Evolutionary conservation across 2,888 invertebrate genomes (phyloP), one percentile per base, ranked within the genome.

Genomic region (Pseudococcus longispinus): DNA sequence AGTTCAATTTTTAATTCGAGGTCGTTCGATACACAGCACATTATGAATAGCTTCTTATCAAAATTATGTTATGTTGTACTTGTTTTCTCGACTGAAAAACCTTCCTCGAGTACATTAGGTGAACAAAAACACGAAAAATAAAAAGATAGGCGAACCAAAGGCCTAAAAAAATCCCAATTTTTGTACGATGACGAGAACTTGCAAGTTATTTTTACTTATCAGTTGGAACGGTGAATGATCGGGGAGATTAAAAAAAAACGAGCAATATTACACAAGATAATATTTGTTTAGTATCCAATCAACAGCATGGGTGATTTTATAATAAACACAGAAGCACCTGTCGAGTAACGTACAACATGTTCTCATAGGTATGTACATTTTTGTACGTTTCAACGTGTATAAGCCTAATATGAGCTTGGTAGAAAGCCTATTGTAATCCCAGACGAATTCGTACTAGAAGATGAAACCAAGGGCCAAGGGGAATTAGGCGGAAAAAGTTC

Each of bases 1-100:
- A 60, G 23, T 60, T 60, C 23, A 23, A 60, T 60, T 60, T 60
- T 60, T 60, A 60, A 60, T 60, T 60, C 60, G 60, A 60, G 60
- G 60, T 60, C 23, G 60, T 60, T 20, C 60, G 20, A 60, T 46
- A 46, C 51, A 51, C 51, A 51, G n/a, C 51, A 46, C 11, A 46
- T n/a, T 32, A 32, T 6, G 32, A 32, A 32, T 32, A 51, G n/a
- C 18, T n/a, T n/a, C 51, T 51, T 51, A 51, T 51, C 51, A 51
- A 6, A 51, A 51, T n/a, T n/a, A 51, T n/a, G 18, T n/a, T n/a
- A 51, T n/a, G 51, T 51, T 51, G n/a, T 60, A 23, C 60, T 11
- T 23, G 23, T 20, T 60, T 8, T 2, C 11, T 51, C 51, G n/a
- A n/a, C n/a, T 51, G 5, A 55, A 55, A 20, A 13, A 60, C 0